Conservation (phyloP, 2,113 vertebrate species). For the Noctilio leporinus region DNA sequence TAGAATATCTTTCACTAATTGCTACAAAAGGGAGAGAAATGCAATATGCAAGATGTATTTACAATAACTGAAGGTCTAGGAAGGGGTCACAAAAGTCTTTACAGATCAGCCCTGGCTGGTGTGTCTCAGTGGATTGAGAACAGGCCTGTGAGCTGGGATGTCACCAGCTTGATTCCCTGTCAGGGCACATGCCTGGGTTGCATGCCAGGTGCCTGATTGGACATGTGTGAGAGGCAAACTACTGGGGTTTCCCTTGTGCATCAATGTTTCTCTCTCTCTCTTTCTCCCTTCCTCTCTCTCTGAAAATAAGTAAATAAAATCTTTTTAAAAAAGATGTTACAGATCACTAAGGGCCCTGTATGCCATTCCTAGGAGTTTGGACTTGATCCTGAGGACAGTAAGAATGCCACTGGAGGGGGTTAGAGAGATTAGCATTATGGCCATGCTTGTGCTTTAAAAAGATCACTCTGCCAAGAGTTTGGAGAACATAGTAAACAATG, state of each 20-base stretch:
- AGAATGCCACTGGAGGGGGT: neutral
- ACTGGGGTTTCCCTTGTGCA: too few relatives aligned
- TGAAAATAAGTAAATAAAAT: too few relatives aligned
- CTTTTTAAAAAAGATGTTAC: too few relatives aligned
- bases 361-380: neutral
- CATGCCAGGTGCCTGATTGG: too few relatives aligned
- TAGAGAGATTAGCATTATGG: neutral
- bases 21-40: neutral
- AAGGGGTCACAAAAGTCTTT: neutral
- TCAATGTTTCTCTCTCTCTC: too few relatives aligned
- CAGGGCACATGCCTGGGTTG: too few relatives aligned
- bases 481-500: neutral
- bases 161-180: too few relatives aligned
- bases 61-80: neutral
- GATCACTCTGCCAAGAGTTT: neutral
- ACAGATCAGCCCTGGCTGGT: too few relatives aligned
- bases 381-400: neutral
- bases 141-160: too few relatives aligned
- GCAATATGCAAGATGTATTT: neutral
- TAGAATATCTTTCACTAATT: neutral
- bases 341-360: neutral
- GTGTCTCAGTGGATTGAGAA: too few relatives aligned
- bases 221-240: too few relatives aligned
- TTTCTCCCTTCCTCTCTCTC: too few relatives aligned
- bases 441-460: neutral